A percentile compares a stretch with the other conserved stretches of the same genome.
phyloP scores from a whole-genome alignment of 1,140 invertebrate species.

The Carcinoscorpius rotundicauda region DNA sequence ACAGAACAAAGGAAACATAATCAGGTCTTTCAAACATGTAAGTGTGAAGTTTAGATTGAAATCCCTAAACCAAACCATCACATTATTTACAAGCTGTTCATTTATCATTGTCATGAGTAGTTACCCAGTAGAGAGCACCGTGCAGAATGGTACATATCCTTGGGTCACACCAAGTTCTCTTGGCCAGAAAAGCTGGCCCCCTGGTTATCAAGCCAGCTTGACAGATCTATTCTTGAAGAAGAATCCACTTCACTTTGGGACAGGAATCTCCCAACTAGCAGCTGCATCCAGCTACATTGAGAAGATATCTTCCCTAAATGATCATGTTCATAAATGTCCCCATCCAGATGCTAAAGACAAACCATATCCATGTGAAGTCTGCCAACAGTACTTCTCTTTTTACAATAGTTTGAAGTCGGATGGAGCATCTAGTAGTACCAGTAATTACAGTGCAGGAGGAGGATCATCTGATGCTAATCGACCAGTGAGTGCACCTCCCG shows the following conservation, averaged over 20 bases:
- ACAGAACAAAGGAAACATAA: too few relatives aligned
- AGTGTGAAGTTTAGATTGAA: too few relatives aligned
- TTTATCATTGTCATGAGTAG: neutral
- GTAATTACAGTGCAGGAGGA: neutral
- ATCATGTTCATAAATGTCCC: conserved; percentile 20
- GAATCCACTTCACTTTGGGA: conserved; percentile 20
- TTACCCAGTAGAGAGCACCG: conserved; percentile 7
- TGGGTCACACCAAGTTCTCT: conserved; percentile 21
- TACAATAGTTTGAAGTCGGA: conserved; percentile 15
- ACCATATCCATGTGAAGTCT: conserved; percentile 22
- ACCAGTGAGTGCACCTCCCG: conserved; percentile 16
- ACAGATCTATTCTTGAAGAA: conserved; percentile 26
- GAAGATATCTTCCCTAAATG: conserved; percentile 23
- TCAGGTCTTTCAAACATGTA: too few relatives aligned
- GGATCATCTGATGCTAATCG: conserved; percentile 9
- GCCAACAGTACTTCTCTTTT: conserved; percentile 20
- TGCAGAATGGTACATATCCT: conserved; percentile 24
- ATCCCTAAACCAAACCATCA: too few relatives aligned
- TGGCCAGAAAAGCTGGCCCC: conserved; percentile 20
- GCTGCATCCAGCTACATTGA: conserved; percentile 25
- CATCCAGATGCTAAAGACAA: conserved; percentile 22
- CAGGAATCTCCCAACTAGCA: conserved; percentile 25
- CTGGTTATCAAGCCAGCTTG: conserved; percentile 24
- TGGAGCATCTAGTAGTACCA: conserved; percentile 17
- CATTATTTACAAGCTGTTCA: too few relatives aligned